Conservation (phyloP, 2,888 invertebrate genomes). For the Eilema depressum region DNA sequence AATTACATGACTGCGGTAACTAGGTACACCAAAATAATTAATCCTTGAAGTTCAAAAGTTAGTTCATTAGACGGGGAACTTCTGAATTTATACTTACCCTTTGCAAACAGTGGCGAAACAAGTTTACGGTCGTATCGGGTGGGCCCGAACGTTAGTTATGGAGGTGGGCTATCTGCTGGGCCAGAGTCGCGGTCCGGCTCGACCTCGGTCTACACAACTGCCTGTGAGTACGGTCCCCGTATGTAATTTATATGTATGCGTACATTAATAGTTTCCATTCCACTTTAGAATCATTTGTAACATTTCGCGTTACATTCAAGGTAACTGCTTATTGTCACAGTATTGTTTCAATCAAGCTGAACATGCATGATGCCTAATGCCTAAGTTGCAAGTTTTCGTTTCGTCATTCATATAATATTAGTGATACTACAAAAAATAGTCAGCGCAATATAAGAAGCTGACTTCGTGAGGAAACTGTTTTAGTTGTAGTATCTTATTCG, state of each 20-base stretch:
- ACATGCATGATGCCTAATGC: background rate
- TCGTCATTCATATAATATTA: background rate
- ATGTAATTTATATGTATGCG: background rate
- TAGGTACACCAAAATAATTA: background rate
- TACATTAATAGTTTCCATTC: background rate
- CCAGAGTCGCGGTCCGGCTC: too few relatives aligned
- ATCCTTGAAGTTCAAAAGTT: conserved; percentile 13
- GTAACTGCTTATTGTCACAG: too few relatives aligned
- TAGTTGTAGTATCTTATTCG: too few relatives aligned
- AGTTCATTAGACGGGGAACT: conserved; percentile 2
- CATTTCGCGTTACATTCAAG: background rate
- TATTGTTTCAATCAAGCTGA: background rate
- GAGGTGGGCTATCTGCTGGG: background rate
- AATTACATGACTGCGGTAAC: background rate
- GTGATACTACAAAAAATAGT: too few relatives aligned
- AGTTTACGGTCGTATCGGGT: background rate
- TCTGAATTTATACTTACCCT: conserved; percentile 10
- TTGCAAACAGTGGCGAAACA: conserved; percentile 3
- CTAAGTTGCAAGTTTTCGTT: background rate
- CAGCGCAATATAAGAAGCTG: too few relatives aligned
- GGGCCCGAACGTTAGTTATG: background rate
- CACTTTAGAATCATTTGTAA: background rate
- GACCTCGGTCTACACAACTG: too few relatives aligned
- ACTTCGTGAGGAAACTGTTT: too few relatives aligned
- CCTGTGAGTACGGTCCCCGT: background rate